These are phyloP conservation scores for Zelleria hepariella DNA, from an alignment of 2,888 invertebrate species.

Conservation along the genomic window DNA sequence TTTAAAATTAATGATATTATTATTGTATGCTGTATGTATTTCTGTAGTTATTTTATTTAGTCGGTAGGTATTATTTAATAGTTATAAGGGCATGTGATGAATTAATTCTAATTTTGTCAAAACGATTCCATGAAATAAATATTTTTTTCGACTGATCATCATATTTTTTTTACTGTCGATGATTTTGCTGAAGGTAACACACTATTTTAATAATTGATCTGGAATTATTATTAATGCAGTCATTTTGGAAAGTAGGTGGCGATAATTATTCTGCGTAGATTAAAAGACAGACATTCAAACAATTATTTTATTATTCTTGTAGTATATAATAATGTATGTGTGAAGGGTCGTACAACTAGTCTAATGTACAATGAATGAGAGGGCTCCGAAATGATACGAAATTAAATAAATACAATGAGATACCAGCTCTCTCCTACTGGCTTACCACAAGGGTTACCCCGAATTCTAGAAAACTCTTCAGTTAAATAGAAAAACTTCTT, in stretches of 20 bases:
- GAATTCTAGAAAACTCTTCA: neutral
- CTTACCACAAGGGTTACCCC: slow-evolving; percentile 13
- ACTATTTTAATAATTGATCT: no score
- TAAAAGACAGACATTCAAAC: slow-evolving; percentile 46
- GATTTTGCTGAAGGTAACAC: slow-evolving; percentile 21
- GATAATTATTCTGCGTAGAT: slow-evolving; percentile 21
- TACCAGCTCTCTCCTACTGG: neutral
- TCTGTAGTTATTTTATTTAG: slow-evolving; percentile 37
- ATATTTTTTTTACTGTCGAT: neutral
- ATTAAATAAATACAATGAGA: slow-evolving; percentile 22
- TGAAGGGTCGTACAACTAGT: slow-evolving; percentile 60
- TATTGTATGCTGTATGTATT: slow-evolving; percentile 33
- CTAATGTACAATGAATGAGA: slow-evolving; percentile 52
- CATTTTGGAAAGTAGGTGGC: no score
- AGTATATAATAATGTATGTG: slow-evolving; percentile 47
- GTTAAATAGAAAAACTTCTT: neutral
- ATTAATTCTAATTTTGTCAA: slow-evolving; percentile 28
- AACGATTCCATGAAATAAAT: slow-evolving; percentile 53
- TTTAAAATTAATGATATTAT: slow-evolving; percentile 17
- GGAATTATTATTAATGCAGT: no score
- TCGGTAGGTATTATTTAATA: slow-evolving; percentile 45
- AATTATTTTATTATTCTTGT: slow-evolving; percentile 67
- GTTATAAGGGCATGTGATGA: slow-evolving; percentile 35
- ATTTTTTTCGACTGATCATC: slow-evolving; percentile 16
- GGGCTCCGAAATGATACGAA: slow-evolving; percentile 31